These are phyloP conservation scores for Drosophila engyochracea DNA, from an alignment of 2,888 invertebrate genomes.

Conservation along the genomic window DNA sequence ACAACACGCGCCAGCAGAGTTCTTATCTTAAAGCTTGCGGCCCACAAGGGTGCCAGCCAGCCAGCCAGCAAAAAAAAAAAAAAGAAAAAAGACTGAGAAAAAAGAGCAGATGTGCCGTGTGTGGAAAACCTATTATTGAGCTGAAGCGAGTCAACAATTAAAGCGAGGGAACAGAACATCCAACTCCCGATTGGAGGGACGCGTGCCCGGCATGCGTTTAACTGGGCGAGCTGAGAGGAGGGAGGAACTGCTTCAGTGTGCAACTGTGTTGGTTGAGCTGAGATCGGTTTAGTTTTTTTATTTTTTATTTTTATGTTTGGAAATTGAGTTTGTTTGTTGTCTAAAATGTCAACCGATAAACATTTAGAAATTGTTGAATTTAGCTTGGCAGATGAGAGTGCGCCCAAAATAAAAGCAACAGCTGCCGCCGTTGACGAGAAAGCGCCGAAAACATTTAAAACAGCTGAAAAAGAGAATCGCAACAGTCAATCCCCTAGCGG, in stretches of 20 bases:
- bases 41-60: slow-evolving; percentile 47
- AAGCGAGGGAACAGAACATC: slow-evolving; percentile 25
- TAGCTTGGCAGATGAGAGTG: slow-evolving; percentile 60
- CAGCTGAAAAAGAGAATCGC: slow-evolving; percentile 68
- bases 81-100: slow-evolving; percentile 8
- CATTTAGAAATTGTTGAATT: slow-evolving; percentile 65
- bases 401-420: slow-evolving; percentile 52
- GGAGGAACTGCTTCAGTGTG: not conserved
- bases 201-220: slow-evolving; percentile 73
- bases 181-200: slow-evolving; percentile 17
- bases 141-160: slow-evolving; percentile 59
- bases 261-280: not conserved
- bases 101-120: slow-evolving; percentile 75
- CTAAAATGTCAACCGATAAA: slow-evolving; percentile 68
- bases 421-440: slow-evolving; percentile 52
- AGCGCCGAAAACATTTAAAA: slow-evolving; percentile 47
- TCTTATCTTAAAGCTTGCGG: slow-evolving; percentile 76
- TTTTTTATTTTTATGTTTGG: slow-evolving; percentile 10
- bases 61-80: not conserved
- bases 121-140: slow-evolving; percentile 32
- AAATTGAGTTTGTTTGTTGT: slow-evolving; percentile 26
- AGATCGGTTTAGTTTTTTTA: slow-evolving; percentile 27
- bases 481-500: slow-evolving; percentile 6
- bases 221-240: not conserved
- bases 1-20: slow-evolving; percentile 34